Base-by-base conservation (phyloP, 1,140 invertebrate genomes). In the Contarinia nasturtii region DNA sequence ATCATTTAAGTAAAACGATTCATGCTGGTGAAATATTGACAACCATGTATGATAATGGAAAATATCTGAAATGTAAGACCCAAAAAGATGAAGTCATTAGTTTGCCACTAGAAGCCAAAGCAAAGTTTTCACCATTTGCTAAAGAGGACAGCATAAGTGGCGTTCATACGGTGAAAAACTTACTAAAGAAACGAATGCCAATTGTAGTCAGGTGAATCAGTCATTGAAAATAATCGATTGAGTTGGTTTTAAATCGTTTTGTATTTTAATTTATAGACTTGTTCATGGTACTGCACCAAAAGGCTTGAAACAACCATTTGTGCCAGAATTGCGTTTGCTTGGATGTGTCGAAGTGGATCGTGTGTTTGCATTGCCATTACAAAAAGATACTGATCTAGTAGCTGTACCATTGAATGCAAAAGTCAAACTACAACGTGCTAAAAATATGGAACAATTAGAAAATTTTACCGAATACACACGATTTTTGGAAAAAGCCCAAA, bases 71-170 rank as follows among this genome's bases (percentile, higher is more conserved):
- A 48, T 94, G 91, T 67, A 72, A 80, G 1, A 88, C 92, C 60
- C 73, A 75, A 11, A 82, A 80, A 57, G 86, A 86, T 19, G 85
- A 90, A 56, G 82, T 75, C 54, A 71, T 94, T 2, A 76, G 86
- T 53, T 66, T 94, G 45, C 78, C 78, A 42, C 71, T 88, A 58
- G 88, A 93, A 52, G 82, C 87, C 60, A 77, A 84, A 57, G 88
- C 85, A 7, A 80, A 85, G 55, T 94, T 94, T 66, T 92, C 86
- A 53, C 82, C 83, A 1, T 70, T 94, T 19, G 89, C 89, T 27
- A 77, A 83, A 57, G 85, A 88, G 62, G 86, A 89, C 54, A 91
- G 89, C 64, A 91, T 94, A 50, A 86, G 86, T 58, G 89, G 89
- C 7, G 88, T 92, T 12, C 88, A 91, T 63, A 84, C 83, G 43